Percentiles rank a stretch among this genome's conserved stretches.
phyloP scores from a whole-genome alignment of 2,113 vertebrate genomes.

The Puffinus mauretanicus region DNA sequence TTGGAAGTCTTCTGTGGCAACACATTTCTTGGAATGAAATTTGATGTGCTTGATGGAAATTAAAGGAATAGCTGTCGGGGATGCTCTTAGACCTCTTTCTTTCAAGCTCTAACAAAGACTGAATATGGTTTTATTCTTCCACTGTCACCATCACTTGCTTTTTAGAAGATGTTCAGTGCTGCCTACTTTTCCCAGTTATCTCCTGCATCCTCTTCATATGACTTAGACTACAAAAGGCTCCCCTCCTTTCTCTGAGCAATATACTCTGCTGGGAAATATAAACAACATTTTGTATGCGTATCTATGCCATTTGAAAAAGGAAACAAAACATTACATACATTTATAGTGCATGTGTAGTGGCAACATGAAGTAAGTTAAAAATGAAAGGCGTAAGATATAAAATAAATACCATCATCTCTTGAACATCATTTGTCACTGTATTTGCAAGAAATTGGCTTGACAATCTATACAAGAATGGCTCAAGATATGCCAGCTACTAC shows the following conservation, averaged over 20 bases:
- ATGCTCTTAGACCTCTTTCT: background rate
- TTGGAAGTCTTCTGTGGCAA: background rate
- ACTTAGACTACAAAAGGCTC: background rate
- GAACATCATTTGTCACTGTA: background rate
- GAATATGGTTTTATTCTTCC: background rate
- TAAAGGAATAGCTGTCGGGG: slow-evolving; percentile 35
- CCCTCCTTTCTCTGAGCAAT: background rate
- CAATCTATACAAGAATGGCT: background rate
- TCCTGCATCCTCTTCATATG: background rate
- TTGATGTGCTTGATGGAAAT: slow-evolving; percentile 3
- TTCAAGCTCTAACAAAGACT: background rate
- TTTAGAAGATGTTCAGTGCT: background rate
- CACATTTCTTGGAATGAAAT: background rate
- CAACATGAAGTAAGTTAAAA: background rate
- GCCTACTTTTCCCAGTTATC: background rate
- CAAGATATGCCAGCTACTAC: background rate
- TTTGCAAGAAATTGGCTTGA: background rate
- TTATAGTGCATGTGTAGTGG: background rate
- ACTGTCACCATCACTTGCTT: background rate
- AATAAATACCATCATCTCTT: background rate
- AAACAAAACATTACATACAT: background rate
- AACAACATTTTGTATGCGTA: background rate
- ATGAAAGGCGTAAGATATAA: background rate
- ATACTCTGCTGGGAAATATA: background rate
- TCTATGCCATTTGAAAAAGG: background rate